These are phyloP conservation scores for Paraplagusia blochii DNA, from an alignment of 2,113 vertebrate species.

Conservation along the genomic window DNA sequence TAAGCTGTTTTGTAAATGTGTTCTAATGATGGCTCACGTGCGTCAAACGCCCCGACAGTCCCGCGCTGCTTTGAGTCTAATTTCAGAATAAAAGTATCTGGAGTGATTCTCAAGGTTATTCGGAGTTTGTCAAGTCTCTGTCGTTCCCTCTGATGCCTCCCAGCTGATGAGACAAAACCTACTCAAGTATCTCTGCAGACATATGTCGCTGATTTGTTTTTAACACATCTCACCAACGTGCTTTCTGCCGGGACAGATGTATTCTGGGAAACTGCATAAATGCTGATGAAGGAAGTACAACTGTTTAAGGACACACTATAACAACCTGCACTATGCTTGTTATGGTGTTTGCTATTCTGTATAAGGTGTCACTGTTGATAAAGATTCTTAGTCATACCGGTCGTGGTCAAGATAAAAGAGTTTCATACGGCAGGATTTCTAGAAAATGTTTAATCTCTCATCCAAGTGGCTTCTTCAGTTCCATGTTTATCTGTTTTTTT, in stretches of 20 bases:
- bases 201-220: constrained; percentile 23
- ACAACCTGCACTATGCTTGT: too few species aligned
- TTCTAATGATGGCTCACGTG: constrained; percentile 51
- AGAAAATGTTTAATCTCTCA: too few species aligned
- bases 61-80: constrained; percentile 14
- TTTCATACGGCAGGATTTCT: too few species aligned
- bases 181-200: not conserved
- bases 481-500: too few species aligned
- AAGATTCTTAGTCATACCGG: too few species aligned
- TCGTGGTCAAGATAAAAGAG: too few species aligned
- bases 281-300: not conserved
- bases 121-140: constrained; percentile 16
- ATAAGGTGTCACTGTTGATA: too few species aligned
- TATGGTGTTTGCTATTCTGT: too few species aligned
- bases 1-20: constrained; percentile 56
- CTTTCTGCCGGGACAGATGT: constrained; percentile 5
- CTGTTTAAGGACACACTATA: too few species aligned
- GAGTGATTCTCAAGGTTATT: constrained; percentile 38
- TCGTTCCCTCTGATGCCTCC: constrained; percentile 11
- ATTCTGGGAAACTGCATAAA: constrained; percentile 7
- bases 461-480: too few species aligned
- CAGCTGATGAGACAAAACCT: constrained; percentile 5
- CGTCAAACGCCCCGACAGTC: constrained; percentile 31
- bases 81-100: constrained; percentile 8
- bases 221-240: constrained; percentile 3